Evolutionary conservation across 2,888 invertebrate genomes (phyloP).

Genomic region (Sarcophaga variegata): DNA sequence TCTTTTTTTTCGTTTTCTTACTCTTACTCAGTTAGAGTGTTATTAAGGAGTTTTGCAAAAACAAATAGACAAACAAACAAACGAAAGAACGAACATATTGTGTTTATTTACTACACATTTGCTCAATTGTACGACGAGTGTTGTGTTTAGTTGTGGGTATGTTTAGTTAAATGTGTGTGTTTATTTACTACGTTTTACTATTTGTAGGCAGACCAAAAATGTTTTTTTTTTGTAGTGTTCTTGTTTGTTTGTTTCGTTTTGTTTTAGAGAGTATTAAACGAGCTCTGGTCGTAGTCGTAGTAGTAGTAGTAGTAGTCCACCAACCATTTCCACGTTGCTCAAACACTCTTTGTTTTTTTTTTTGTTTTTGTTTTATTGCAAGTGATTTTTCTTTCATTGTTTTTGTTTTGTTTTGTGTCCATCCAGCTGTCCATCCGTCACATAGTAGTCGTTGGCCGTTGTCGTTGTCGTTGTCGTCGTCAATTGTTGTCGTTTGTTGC

Average conservation of each 20-base stretch:
- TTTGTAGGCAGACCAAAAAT: slow-evolving; percentile 58
- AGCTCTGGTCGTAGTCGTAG: neutral
- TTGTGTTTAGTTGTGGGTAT: neutral
- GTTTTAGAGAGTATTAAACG: neutral
- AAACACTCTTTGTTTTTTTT: slow-evolving; percentile 13
- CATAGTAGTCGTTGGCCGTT: slow-evolving; percentile 14
- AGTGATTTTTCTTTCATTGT: neutral
- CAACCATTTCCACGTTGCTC: slow-evolving; percentile 29
- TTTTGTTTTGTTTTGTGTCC: slow-evolving; percentile 2
- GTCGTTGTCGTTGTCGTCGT: slow-evolving; percentile 54
- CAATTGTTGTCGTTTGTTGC: neutral
- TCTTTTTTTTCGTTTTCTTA: neutral
- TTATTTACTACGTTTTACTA: slow-evolving; percentile 24
- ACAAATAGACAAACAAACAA: neutral
- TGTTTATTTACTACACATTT: neutral
- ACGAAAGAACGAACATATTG: neutral
- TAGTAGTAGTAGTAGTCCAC: slow-evolving; percentile 25
- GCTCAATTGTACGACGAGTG: neutral
- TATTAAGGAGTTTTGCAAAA: neutral
- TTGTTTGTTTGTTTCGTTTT: neutral
- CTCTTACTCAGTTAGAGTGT: neutral
- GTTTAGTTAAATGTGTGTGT: neutral
- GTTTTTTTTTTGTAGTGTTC: neutral
- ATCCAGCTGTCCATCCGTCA: slow-evolving; percentile 33
- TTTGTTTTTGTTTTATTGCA: neutral